Conservation (phyloP, 2,888 invertebrate genomes). For the Anthoptus insignis region DNA sequence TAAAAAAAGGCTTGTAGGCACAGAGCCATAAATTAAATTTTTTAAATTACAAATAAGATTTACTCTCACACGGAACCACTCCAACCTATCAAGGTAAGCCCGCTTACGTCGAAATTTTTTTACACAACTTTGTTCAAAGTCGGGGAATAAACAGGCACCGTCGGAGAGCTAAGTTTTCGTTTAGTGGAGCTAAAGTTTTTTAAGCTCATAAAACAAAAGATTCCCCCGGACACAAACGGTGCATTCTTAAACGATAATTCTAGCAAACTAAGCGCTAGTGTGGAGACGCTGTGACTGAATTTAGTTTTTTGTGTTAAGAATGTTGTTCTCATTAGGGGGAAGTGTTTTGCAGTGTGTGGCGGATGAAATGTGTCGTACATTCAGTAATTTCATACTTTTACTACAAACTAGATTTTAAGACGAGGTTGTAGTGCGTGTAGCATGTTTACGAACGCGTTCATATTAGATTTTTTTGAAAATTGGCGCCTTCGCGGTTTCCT, state of each 20-base stretch:
- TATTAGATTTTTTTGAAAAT: too few relatives aligned
- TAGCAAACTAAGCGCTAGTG: conserved; percentile 20
- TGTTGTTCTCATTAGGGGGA: conserved; percentile 8
- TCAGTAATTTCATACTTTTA: too few relatives aligned
- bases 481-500: too few relatives aligned
- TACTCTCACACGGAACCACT: conserved; percentile 19
- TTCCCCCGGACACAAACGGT: conserved; percentile 30
- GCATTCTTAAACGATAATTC: conserved; percentile 37
- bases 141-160: conserved; percentile 31
- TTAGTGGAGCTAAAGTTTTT: conserved; percentile 34
- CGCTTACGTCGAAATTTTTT: conserved; percentile 16
- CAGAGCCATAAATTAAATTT: too few relatives aligned
- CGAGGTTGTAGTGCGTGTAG: too few relatives aligned
- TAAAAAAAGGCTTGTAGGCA: too few relatives aligned
- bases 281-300: conserved; percentile 11
- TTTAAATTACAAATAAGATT: too few relatives aligned
- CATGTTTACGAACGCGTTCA: too few relatives aligned
- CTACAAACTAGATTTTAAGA: too few relatives aligned
- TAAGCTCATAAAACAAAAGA: conserved; percentile 42
- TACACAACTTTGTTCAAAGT: conserved; percentile 29
- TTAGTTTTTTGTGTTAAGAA: conserved; percentile 13
- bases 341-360: conserved; percentile 7
- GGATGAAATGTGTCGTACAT: neutral
- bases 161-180: conserved; percentile 33
- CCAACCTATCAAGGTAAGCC: conserved; percentile 1